Evolutionary conservation across 2,113 vertebrate genomes (phyloP).

Genomic region (Lasiurus cinereus): DNA sequence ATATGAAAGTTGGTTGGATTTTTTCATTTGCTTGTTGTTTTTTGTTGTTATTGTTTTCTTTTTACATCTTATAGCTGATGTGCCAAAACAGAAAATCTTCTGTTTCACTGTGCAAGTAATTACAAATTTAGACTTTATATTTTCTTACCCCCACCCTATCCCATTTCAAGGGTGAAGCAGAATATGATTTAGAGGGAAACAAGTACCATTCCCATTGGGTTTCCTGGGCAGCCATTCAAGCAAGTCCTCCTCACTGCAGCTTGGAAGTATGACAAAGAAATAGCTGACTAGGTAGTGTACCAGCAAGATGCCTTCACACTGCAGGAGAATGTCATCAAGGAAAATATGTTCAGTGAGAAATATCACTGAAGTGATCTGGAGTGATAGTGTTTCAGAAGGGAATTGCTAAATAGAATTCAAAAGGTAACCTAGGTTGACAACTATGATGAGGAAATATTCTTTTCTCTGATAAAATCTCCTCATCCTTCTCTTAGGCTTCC

Average conservation of each 20-base stretch:
- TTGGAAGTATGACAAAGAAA: slow-evolving; percentile 67
- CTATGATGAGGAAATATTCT: slow-evolving; percentile 6
- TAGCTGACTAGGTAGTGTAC: slow-evolving; percentile 51
- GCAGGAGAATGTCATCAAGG: slow-evolving; percentile 59
- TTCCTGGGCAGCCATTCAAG: slow-evolving; percentile 69
- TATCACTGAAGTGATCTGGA: slow-evolving; percentile 58
- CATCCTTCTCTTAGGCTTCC: neutral
- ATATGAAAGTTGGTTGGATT: neutral
- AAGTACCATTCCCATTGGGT: neutral
- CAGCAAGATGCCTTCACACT: slow-evolving; percentile 66
- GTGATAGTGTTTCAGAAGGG: slow-evolving; percentile 56
- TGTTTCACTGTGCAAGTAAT: neutral
- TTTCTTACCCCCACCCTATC: neutral
- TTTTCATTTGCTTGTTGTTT: neutral
- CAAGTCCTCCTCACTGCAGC: slow-evolving; percentile 1
- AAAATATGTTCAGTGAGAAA: slow-evolving; percentile 61
- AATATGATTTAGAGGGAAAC: slow-evolving; percentile 44
- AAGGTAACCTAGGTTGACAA: slow-evolving; percentile 35
- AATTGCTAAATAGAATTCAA: slow-evolving; percentile 54
- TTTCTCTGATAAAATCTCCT: slow-evolving; percentile 1
- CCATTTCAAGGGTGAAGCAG: neutral
- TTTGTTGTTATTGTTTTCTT: neutral
- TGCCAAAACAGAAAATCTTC: neutral
- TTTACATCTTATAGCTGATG: neutral
- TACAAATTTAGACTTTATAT: slow-evolving; percentile 44